phyloP scores from a whole-genome alignment of 64 coral and sea anemone genomes.

The Actinia equina region DNA sequence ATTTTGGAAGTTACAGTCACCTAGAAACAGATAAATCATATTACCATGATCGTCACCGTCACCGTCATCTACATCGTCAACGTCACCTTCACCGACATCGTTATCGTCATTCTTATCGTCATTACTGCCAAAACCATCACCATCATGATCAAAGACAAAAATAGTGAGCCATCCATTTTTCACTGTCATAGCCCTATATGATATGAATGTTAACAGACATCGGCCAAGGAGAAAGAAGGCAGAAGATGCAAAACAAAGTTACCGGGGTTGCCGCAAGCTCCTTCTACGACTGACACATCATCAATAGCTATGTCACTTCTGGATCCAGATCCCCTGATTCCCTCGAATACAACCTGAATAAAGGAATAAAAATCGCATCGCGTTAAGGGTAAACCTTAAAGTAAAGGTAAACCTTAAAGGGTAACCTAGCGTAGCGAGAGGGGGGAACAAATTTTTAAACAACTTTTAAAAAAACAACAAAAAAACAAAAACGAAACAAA shows the following conservation, averaged over 20 bases:
- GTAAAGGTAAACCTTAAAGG: too few species aligned
- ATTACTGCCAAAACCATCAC: background rate
- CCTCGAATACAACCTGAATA: conserved; percentile 79
- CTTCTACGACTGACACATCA: conserved; percentile 50
- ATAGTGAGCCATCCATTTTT: too few species aligned
- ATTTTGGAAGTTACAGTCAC: conserved; percentile 83
- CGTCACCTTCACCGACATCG: background rate
- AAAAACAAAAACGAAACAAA: too few species aligned
- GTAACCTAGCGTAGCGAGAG: too few species aligned
- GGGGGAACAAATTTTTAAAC: too few species aligned
- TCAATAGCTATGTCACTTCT: conserved; percentile 85
- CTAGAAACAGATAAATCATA: background rate
- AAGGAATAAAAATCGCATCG: background rate
- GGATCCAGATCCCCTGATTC: conserved; percentile 51
- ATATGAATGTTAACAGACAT: too few species aligned
- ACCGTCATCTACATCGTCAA: background rate
- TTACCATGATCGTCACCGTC: background rate
- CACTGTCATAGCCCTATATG: too few species aligned
- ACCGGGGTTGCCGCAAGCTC: conserved; percentile 32
- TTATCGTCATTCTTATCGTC: too few species aligned
- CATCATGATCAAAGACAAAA: background rate
- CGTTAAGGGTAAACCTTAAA: too few species aligned
- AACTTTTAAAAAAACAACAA: too few species aligned
- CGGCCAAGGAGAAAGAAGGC: too few species aligned
- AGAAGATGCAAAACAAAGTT: background rate